These are phyloP conservation scores for Lepidochitona cinerea DNA, from an alignment of 2,888 invertebrate species.

Conservation along the genomic window DNA sequence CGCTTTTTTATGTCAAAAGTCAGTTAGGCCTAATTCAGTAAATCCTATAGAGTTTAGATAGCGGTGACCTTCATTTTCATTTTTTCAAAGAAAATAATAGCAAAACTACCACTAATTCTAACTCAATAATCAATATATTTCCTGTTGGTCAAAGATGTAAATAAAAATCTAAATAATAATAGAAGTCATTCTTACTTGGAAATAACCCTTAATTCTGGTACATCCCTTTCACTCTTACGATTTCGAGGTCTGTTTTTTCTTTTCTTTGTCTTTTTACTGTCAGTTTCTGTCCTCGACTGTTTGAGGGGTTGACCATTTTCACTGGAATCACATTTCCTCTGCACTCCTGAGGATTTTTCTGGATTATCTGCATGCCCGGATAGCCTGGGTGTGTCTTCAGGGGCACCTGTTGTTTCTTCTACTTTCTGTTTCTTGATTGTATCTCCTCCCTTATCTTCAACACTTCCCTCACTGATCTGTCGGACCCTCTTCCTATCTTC, in stretches of 20 bases:
- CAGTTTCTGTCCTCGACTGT: neutral
- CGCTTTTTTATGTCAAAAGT: no score
- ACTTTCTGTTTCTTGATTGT: slow-evolving; percentile 37
- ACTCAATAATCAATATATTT: no score
- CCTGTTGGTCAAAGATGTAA: no score
- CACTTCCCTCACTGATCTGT: slow-evolving; percentile 40
- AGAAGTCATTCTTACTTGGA: slow-evolving; percentile 55
- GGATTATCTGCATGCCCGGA: neutral
- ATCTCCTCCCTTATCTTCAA: slow-evolving; percentile 14
- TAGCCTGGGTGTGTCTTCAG: neutral
- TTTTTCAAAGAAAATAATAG: no score
- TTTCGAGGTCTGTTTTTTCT: neutral
- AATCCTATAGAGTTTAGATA: no score
- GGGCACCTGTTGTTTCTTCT: neutral
- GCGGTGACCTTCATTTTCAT: no score
- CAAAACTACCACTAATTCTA: no score
- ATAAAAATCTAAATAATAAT: no score
- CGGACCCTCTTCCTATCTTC: slow-evolving; percentile 27
- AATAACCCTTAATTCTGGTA: slow-evolving; percentile 53
- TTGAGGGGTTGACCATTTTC: neutral
- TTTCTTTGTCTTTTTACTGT: neutral
- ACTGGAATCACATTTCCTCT: neutral
- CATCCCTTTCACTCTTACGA: slow-evolving; percentile 28
- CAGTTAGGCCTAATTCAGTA: no score
- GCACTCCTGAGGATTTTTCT: neutral